Evolutionary conservation across 2,113 vertebrate genomes (phyloP), one percentile per base, ranked within the genome.

Genomic region (Plotosus lineatus): DNA sequence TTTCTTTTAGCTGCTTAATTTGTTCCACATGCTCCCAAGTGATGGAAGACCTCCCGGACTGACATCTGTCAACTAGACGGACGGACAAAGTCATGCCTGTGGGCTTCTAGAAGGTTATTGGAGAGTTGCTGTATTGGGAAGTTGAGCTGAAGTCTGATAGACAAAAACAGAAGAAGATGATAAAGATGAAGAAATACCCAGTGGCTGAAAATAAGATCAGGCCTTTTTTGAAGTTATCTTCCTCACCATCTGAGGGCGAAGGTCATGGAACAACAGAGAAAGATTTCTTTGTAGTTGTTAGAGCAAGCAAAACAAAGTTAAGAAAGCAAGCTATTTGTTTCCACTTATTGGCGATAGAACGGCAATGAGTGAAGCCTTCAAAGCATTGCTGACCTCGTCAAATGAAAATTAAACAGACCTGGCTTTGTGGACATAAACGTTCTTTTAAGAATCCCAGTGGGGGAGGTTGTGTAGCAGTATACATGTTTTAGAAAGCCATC

Each of bases 31-130:
- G 89, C 91, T 94, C 92, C 94, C 93, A 95, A 91, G 92, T 95
- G 94, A 95, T 94, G 91, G 92, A 90, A 94, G 92, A 94, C 90
- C 92, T 93, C 92, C 91, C 93, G 94, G 93, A 95, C 87, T 95
- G 94, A 94, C 95, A 95, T 95, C 91, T 95, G 94, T 95, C 94
- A 95, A 90, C 90, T 89, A 92, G 90, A 94, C 87, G 94, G 94
- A 94, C 89, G 93, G 91, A 92, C 88, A 89, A 91, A 90, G 94
- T 93, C 89, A 93, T 90, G 92, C 93, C 92, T 73, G 81, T 93
- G 90, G 94, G 91, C 90, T 94, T 95, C 88, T 79, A 89, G 86
- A 88, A 85, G 85, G 90, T 90, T n/a, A 71, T 75, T 60, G 77
- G 55, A 63, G 79, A 76, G 78, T 83, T 72, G 75, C n/a, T 55